Base-by-base conservation (phyloP, 2,888 invertebrate genomes). In the Ophioninae sp. region DNA sequence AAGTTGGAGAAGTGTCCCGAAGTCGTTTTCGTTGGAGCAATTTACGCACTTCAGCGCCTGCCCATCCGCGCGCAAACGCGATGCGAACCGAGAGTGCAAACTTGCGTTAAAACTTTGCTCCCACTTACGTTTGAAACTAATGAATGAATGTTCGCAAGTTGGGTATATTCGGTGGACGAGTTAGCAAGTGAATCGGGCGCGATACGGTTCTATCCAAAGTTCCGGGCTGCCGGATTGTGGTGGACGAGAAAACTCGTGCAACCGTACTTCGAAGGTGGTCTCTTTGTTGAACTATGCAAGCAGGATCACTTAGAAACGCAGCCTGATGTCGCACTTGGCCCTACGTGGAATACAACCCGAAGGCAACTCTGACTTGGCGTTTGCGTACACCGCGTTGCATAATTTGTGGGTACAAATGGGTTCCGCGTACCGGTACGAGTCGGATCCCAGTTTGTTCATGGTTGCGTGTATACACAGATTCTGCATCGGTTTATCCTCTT, bases 281-380 rank as follows among this genome's bases (percentile, higher is more conserved):
- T 74, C 23, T 74, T 61, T 21, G n/a, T n/a, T 7, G 64, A 30
- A 78, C n/a, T 44, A n/a, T 8, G 13, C 13, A 65, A 21, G 39
- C 57, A 70, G 39, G 41, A 59, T 57, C 44, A 67, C 30, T 39
- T 20, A 30, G 37, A 61, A 37, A 44, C 79, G 59, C 75, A 41
- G 39, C 57, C 20, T 61, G 50, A 50, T 50, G 50, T 50, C 17
- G 50, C 50, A 50, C 50, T 61, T 44, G 79, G 23, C 23, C 7
- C 23, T 75, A 57, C 75, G 72, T 61, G 69, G 67, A 70, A 30
- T 81, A 78, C 73, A 41, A 81, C 50, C 30, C 70, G 69, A 70
- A 67, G 73, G 72, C 79, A 44, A 62, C 61, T 74, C 67, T 76
- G 59, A 76, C 84, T 69, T 72, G 62, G 72, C 76, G 76, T 74